Evolutionary conservation across 2,888 invertebrate species (phyloP).

Genomic region (Byasa hedistus): DNA sequence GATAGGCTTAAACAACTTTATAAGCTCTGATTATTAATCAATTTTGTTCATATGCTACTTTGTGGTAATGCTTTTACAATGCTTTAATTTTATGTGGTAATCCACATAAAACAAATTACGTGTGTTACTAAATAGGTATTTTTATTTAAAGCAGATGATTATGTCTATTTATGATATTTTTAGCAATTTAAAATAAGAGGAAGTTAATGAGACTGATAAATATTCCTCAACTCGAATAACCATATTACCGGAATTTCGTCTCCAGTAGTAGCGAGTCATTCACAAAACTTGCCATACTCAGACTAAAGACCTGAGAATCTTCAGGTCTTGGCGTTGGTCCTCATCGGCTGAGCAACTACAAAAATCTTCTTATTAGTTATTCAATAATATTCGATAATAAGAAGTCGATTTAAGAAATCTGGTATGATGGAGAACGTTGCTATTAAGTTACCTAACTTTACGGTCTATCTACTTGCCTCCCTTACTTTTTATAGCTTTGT

Average conservation of each 20-base stretch:
- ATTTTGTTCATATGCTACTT: not conserved
- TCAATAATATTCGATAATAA: not conserved
- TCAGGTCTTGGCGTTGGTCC: too few relatives aligned
- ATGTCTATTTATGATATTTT: too few relatives aligned
- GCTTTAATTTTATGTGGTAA: not conserved
- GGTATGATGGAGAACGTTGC: not conserved
- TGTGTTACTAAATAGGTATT: not conserved
- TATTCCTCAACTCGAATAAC: too few relatives aligned
- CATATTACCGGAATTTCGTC: too few relatives aligned
- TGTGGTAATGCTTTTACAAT: not conserved
- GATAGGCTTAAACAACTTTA: conserved; percentile 11
- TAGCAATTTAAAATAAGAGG: too few relatives aligned
- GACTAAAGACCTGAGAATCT: too few relatives aligned
- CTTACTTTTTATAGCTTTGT: conserved; percentile 21
- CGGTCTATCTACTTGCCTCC: conserved; percentile 21
- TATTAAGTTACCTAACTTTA: conserved; percentile 28
- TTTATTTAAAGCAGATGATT: not conserved
- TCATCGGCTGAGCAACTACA: not conserved
- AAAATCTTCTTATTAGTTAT: not conserved
- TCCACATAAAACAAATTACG: conserved; percentile 4
- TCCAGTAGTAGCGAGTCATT: too few relatives aligned
- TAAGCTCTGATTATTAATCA: conserved; percentile 21
- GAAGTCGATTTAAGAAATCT: conserved; percentile 19
- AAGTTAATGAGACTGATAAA: too few relatives aligned
- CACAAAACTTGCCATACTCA: too few relatives aligned